These are phyloP conservation scores for Bagarius yarrelli DNA, from an alignment of 2,113 vertebrate genomes.

Conservation along the genomic window DNA sequence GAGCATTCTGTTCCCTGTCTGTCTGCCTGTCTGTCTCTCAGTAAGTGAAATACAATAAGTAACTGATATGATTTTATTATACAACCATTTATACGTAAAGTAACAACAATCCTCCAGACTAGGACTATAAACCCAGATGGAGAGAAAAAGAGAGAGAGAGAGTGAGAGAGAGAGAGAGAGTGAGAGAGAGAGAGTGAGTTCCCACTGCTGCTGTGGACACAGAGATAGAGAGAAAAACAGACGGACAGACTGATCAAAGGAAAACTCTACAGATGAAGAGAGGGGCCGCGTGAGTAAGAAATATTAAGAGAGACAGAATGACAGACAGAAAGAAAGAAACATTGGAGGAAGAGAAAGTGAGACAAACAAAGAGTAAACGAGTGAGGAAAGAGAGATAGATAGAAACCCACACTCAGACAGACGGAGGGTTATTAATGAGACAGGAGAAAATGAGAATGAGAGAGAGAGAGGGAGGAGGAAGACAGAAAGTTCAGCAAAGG, in stretches of 20 bases:
- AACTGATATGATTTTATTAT: slow-evolving; percentile 69
- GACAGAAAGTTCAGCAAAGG: background rate
- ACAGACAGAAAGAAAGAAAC: too few relatives aligned
- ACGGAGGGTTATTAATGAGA: background rate
- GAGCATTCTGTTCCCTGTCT: background rate
- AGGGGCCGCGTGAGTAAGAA: too few relatives aligned
- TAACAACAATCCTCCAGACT: slow-evolving; percentile 22
- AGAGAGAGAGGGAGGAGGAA: background rate
- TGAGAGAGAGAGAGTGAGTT: too few relatives aligned
- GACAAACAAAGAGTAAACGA: too few relatives aligned
- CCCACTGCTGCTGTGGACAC: too few relatives aligned
- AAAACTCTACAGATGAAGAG: too few relatives aligned
- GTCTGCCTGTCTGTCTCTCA: slow-evolving; percentile 1
- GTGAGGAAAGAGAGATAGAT: background rate
- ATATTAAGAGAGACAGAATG: too few relatives aligned
- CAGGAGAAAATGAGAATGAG: background rate
- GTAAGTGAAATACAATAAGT: slow-evolving; percentile 70
- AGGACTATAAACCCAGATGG: background rate
- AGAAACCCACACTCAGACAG: background rate
- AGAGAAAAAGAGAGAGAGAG: background rate
- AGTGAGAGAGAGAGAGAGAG: background rate
- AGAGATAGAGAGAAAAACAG: too few relatives aligned
- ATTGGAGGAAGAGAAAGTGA: too few relatives aligned
- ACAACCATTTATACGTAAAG: slow-evolving; percentile 10
- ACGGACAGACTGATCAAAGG: too few relatives aligned